phyloP scores from a whole-genome alignment of 2,113 vertebrate species.

The Grus americana region DNA sequence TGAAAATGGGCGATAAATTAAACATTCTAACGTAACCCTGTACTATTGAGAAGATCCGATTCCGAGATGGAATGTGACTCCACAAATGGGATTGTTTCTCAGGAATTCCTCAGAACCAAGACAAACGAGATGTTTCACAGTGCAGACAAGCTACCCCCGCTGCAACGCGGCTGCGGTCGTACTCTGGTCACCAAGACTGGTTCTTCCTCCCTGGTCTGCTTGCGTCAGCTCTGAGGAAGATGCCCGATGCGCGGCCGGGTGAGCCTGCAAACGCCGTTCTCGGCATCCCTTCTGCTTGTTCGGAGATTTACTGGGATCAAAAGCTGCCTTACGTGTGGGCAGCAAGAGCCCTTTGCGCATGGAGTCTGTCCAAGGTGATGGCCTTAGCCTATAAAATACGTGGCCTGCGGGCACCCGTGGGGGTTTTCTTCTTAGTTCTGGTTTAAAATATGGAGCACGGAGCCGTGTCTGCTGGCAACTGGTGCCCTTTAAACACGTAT shows the following conservation, averaged over 20 bases:
- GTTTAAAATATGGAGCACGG: not conserved
- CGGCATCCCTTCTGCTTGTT: not conserved
- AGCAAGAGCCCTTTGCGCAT: not conserved
- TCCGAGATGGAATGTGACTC: not conserved
- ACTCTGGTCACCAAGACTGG: accelerated
- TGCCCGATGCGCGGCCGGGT: accelerated
- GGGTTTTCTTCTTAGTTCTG: not conserved
- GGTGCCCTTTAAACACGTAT: accelerated
- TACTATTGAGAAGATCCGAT: not conserved
- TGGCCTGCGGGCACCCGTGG: not conserved
- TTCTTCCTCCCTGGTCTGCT: not conserved
- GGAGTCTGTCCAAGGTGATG: accelerated
- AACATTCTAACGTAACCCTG: not conserved
- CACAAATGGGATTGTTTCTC: not conserved
- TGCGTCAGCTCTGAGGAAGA: not conserved
- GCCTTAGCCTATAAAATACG: not conserved
- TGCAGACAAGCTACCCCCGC: not conserved
- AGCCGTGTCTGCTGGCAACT: not conserved
- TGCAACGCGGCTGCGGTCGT: too few relatives aligned
- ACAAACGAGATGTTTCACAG: accelerated
- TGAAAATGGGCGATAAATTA: not conserved
- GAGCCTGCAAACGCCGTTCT: not conserved
- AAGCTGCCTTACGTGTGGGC: not conserved
- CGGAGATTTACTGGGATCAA: not conserved
- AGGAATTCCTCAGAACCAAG: not conserved